phyloP scores from a whole-genome alignment of 2,797 vertebrate species.

The Orestias chungarensis region DNA sequence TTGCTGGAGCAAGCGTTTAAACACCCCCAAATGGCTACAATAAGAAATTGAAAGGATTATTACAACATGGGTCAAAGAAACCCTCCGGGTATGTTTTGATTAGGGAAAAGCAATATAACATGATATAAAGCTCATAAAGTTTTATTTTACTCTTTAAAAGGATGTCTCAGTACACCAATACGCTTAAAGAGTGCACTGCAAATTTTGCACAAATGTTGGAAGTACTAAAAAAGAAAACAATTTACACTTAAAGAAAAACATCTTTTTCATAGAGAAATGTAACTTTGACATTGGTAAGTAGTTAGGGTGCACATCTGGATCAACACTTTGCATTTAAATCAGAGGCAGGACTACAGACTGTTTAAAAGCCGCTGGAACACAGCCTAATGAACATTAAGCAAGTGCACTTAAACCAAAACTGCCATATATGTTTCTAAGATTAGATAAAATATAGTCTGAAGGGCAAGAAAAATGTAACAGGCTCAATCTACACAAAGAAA shows the following conservation, averaged over 20 bases:
- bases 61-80: no score
- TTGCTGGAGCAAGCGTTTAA: no score
- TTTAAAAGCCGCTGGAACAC: background rate
- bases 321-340: slow-evolving; percentile 33
- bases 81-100: no score
- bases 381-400: slow-evolving; percentile 1
- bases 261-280: background rate
- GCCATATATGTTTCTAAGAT: background rate
- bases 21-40: no score
- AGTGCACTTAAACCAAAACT: background rate
- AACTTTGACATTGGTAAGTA: background rate
- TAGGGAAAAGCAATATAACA: no score
- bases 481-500: background rate
- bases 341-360: background rate
- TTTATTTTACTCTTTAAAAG: background rate
- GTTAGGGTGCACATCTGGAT: background rate
- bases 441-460: background rate
- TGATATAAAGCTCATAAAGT: no score
- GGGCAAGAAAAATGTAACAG: background rate
- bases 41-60: no score
- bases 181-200: background rate
- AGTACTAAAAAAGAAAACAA: background rate
- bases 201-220: background rate
- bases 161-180: background rate
- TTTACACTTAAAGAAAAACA: background rate